Evolutionary conservation across 1,140 invertebrate species (phyloP).

Genomic region (Dinoponera quadriceps): DNA sequence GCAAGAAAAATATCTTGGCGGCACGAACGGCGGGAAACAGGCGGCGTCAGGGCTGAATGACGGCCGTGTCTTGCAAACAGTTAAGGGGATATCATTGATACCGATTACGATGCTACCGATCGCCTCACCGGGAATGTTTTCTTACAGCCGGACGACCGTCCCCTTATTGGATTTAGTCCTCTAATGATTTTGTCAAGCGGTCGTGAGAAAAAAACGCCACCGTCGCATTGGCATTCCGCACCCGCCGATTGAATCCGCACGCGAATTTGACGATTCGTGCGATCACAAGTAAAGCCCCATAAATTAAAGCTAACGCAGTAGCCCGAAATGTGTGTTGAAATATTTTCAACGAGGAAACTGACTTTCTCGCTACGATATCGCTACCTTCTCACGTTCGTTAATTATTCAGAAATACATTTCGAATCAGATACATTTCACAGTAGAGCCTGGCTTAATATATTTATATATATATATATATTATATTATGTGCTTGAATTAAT

Average conservation of each 20-base stretch:
- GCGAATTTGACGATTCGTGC: conserved; percentile 72
- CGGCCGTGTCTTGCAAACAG: conserved; percentile 19
- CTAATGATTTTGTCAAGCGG: conserved; percentile 80
- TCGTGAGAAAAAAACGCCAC: conserved; percentile 74
- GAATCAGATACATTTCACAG: no score
- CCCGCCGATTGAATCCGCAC: conserved; percentile 64
- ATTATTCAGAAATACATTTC: no score
- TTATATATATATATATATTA: no score
- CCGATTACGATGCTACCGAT: conserved; percentile 78
- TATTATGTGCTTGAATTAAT: no score
- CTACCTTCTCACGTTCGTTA: no score
- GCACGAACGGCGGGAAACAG: conserved; percentile 10
- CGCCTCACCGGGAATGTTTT: conserved; percentile 78
- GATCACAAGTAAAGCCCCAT: neutral
- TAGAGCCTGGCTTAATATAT: no score
- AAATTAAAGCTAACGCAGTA: no score
- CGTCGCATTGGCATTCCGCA: conserved; percentile 63
- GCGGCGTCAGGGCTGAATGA: conserved; percentile 3
- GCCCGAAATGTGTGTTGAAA: no score
- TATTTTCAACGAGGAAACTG: no score
- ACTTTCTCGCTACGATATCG: no score
- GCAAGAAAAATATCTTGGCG: conserved; percentile 49
- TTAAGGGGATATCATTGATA: conserved; percentile 72
- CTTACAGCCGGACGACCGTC: conserved; percentile 64
- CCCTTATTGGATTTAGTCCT: conserved; percentile 81